Evolutionary conservation across 2,797 vertebrate genomes (phyloP), one percentile per base, ranked within the genome.

Genomic region (Pachyuromys duprasi): DNA sequence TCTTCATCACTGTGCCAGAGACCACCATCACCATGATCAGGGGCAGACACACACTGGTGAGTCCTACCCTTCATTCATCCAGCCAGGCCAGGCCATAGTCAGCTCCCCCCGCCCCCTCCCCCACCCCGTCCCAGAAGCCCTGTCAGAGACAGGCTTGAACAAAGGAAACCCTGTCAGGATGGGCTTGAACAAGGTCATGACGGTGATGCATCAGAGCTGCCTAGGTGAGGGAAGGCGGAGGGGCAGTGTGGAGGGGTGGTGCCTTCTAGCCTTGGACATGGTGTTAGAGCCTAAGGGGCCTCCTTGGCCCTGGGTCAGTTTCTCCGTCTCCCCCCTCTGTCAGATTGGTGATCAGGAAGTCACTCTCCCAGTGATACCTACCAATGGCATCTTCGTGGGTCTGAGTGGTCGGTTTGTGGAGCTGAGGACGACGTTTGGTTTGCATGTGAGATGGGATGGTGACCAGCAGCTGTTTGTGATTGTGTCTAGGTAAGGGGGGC

Each of bases 361-460:
- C 86, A 94, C 82, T 2, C 95, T 97, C 45, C 97, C 96, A 3
- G 60, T 15, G 45, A 88, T 74, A 11, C 94, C 89, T 84, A 84
- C 98, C 55, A 97, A 98, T 2, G 97, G 97, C 15, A 94, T 98
- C 67, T 97, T 98, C 33, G 28, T 99, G 86, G 96, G 97, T 65
- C 95, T 98, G 14, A 98, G 99, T 0, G 99, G 99, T 17, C 98
- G 98, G 95, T 99, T 98, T 93, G 67, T 99, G 96, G 99, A 98
- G 70, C 89, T 99, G 93, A 97, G 98, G 95, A 99, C 98, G 0
- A 0, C 97, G 0, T 99, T 99, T 7, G 99, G 99, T 22, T 98
- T 99, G n/a, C 89, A 55, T 33, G 98, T 99, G 55, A 98, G 98
- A 86, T 99, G 99, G 99, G 99, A 99, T 20, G 99, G 99, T 55